Percentiles rank a stretch among this genome's conserved stretches.
These are phyloP conservation scores for Tragelaphus buxtoni DNA, from an alignment of 2,113 vertebrate species.

Conservation along the genomic window DNA sequence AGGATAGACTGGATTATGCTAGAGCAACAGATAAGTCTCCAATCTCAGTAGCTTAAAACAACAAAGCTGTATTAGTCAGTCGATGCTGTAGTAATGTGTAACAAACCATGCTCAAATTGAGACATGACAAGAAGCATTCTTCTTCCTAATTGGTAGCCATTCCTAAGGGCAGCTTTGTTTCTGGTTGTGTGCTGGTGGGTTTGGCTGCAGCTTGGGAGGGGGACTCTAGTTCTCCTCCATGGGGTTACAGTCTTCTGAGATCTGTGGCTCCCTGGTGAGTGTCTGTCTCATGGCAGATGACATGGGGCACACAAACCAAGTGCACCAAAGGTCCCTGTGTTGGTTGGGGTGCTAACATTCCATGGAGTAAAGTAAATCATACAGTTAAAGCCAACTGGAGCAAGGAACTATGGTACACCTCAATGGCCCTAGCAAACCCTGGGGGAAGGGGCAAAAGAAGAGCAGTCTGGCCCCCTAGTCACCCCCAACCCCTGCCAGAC, in stretches of 20 bases:
- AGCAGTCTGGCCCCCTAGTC: too few species aligned
- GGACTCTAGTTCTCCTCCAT: background rate
- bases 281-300: background rate
- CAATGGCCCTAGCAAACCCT: background rate
- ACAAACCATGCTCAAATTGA: background rate
- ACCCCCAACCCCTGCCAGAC: background rate
- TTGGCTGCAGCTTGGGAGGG: background rate
- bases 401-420: background rate
- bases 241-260: background rate
- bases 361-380: background rate
- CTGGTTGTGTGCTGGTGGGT: background rate
- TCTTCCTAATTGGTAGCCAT: background rate
- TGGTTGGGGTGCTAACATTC: background rate
- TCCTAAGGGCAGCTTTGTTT: background rate
- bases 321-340: background rate
- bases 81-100: background rate
- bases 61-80: background rate
- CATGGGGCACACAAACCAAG: background rate
- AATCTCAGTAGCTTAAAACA: background rate
- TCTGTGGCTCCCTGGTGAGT: background rate
- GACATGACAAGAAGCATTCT: background rate
- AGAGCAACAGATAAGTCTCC: background rate
- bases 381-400: background rate
- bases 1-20: background rate
- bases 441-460: accelerated